Conservation (phyloP, 2,113 vertebrate species). For the Thinocorus orbignyianus region DNA sequence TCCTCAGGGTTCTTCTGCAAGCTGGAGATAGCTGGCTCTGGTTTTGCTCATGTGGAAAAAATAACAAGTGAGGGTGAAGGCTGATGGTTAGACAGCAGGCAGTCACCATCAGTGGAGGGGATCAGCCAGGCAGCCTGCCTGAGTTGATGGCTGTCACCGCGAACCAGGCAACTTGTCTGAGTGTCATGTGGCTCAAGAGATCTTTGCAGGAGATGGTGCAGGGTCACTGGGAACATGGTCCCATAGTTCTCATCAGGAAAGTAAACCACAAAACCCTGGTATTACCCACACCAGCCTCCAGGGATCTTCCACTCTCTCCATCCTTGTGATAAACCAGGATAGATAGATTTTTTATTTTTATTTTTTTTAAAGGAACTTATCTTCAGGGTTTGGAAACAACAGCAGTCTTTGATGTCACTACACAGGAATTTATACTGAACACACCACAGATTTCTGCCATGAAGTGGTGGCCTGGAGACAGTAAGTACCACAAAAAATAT, state of each 20-base stretch:
- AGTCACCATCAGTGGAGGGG: neutral
- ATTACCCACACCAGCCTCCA: neutral
- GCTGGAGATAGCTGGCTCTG: neutral
- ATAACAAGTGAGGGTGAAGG: neutral
- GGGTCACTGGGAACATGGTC: neutral
- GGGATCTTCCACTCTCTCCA: neutral
- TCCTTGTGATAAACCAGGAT: neutral
- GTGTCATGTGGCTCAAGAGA: neutral
- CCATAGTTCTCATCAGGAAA: neutral
- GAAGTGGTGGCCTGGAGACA: constrained; percentile 84
- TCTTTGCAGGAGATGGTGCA: neutral
- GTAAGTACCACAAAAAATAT: constrained; percentile 66
- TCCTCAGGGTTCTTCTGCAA: neutral
- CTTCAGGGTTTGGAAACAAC: constrained; percentile 81
- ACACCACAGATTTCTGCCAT: constrained; percentile 77
- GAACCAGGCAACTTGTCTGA: neutral
- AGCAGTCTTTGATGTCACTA: constrained; percentile 73
- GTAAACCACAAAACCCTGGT: neutral
- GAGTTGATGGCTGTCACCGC: neutral
- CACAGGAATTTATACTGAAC: constrained; percentile 81
- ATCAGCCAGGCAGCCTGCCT: neutral
- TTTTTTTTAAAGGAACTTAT: constrained; percentile 73
- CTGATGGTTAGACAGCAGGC: neutral
- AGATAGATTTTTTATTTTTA: neutral
- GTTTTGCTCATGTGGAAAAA: neutral